Evolutionary conservation across 2,888 invertebrate species (phyloP), one percentile per base, ranked within the genome.

Genomic region (Leucoma salicis): DNA sequence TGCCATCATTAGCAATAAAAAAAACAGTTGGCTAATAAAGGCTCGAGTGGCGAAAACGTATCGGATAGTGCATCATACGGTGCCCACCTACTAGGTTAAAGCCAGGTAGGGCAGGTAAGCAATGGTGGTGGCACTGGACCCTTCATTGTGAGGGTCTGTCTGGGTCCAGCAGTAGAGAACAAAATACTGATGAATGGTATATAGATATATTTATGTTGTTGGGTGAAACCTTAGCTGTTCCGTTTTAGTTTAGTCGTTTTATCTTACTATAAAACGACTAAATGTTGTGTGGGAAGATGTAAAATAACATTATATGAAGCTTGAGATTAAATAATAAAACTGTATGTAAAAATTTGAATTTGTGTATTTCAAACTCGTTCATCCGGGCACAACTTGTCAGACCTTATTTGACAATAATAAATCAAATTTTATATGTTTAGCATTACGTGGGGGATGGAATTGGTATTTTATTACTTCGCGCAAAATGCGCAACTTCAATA

Each of bases 291-390:
- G 18, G 25, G 43, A 11, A 12, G 31, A 31, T 28, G 5, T 28
- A 39, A n/a, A 35, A 35, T 46, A 46, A 46, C 46, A 31, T 42
- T 46, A 31, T 37, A 25, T 12, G 36, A 33, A 27, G 14, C 34
- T 34, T 14, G 14, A 31, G 24, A 32, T 33, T 36, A 35, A 21
- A 14, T 33, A 38, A 46, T 46, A 39, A 42, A 35, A 46, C 46
- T 35, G 46, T 46, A 39, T 14, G 14, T 32, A 41, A 39, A 42
- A 39, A 4, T 15, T 11, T 10, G 1, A 6, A 39, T 35, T 42
- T 57, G 49, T 15, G 24, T 28, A 31, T 38, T 34, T 34, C 13
- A 27, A 12, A 35, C 24, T 27, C 3, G 31, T 36, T 12, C 4
- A n/a, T 31, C 18, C 25, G 16, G 28, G 35, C 33, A 25, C 21